These are phyloP conservation scores for Pollachius pollachius DNA, from an alignment of 2,113 vertebrate species.

Conservation along the genomic window DNA sequence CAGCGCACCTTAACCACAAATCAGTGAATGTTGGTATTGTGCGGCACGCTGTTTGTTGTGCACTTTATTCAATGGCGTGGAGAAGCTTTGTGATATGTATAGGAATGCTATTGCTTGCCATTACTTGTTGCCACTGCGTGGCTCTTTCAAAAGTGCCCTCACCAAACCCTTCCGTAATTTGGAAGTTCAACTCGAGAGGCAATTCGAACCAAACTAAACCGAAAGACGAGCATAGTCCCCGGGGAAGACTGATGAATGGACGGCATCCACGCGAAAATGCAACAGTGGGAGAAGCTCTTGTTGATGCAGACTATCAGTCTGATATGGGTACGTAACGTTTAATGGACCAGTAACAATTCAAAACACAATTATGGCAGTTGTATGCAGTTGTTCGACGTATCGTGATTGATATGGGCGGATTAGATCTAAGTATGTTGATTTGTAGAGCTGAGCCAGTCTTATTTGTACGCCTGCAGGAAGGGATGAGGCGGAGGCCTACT, in stretches of 20 bases:
- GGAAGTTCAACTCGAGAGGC: constrained; percentile 2
- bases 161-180: not conserved
- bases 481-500: constrained; percentile 13
- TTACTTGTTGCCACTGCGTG: constrained; percentile 36
- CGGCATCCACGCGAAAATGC: not conserved
- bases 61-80: constrained; percentile 48
- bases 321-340: constrained; percentile 62
- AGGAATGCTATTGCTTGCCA: constrained; percentile 33
- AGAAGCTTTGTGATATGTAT: constrained; percentile 29
- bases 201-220: not conserved
- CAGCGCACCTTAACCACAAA: no score
- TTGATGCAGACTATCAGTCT: constrained; percentile 54
- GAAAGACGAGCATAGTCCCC: not conserved
- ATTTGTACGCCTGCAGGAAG: constrained; percentile 35
- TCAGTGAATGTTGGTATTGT: not conserved
- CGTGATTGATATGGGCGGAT: no score
- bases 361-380: not conserved
- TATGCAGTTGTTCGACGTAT: not conserved
- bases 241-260: constrained; percentile 58
- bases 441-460: no score
- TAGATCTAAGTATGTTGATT: no score
- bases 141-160: constrained; percentile 10
- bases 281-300: not conserved
- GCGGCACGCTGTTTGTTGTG: constrained; percentile 16
- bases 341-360: not conserved